Conservation (phyloP, 2,113 vertebrate genomes). For the Larimichthys crocea region DNA sequence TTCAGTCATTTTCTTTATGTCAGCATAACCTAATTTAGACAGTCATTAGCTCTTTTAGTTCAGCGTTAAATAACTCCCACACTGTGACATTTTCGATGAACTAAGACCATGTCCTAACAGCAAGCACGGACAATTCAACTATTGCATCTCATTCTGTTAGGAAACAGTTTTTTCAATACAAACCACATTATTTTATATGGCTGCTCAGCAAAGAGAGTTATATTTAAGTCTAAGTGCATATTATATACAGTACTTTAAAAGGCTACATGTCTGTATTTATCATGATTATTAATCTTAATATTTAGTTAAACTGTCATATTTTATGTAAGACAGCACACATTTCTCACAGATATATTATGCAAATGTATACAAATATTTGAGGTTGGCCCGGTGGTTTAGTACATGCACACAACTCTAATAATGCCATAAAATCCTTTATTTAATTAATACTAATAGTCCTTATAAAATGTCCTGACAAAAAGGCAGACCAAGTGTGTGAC, state of each 20-base stretch:
- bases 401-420: not conserved
- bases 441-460: not conserved
- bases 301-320: not conserved
- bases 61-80: conserved; percentile 37
- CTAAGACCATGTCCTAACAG: not conserved
- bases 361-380: not conserved
- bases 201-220: not conserved
- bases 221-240: not conserved
- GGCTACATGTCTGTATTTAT: not conserved
- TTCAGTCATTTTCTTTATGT: conserved; percentile 18
- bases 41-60: not conserved
- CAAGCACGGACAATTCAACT: not conserved
- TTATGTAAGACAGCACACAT: too few relatives aligned
- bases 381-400: not conserved
- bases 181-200: not conserved
- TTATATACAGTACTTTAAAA: not conserved
- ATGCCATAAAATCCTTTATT: not conserved
- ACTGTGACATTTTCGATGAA: conserved; percentile 8
- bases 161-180: too few relatives aligned
- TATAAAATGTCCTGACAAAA: not conserved
- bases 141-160: too few relatives aligned
- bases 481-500: not conserved
- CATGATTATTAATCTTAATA: not conserved
- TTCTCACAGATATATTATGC: not conserved
- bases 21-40: conserved; percentile 36